phyloP scores from a whole-genome alignment of 2,888 invertebrate species.

The Drosophila pegasa region DNA sequence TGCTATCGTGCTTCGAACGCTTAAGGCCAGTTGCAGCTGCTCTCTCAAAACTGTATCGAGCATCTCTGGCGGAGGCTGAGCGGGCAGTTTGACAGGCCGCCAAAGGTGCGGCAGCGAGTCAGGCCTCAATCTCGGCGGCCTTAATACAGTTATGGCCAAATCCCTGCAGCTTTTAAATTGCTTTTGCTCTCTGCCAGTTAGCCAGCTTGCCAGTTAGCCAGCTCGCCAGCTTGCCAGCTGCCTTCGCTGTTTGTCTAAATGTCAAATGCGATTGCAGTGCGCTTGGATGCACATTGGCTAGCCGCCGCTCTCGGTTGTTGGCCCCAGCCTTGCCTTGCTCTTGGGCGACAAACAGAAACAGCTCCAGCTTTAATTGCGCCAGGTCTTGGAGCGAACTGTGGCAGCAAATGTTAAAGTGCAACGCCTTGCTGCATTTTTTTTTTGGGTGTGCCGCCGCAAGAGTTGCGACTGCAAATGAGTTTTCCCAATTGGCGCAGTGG shows the following conservation, averaged over 20 bases:
- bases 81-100: constrained; percentile 74
- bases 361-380: constrained; percentile 66
- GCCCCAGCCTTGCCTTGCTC: constrained; percentile 36
- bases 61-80: constrained; percentile 45
- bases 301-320: constrained; percentile 25
- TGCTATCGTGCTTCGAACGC: background rate
- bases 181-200: constrained; percentile 47
- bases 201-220: constrained; percentile 20
- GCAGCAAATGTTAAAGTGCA: constrained; percentile 77
- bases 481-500: constrained; percentile 7
- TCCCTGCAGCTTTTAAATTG: constrained; percentile 81
- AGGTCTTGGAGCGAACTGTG: constrained; percentile 38
- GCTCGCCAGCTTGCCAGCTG: constrained; percentile 33
- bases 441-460: constrained; percentile 34
- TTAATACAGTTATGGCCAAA: constrained; percentile 81
- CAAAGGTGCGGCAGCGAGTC: constrained; percentile 70
- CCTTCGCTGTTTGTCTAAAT: constrained; percentile 70
- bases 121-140: constrained; percentile 47
- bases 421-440: constrained; percentile 18
- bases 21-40: background rate
- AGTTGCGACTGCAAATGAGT: constrained; percentile 35
- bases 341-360: constrained; percentile 42
- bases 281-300: constrained; percentile 65
- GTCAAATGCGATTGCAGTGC: constrained; percentile 74
- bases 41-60: constrained; percentile 15